These are phyloP conservation scores for Abramis brama DNA, from an alignment of 2,113 vertebrate genomes.

Conservation along the genomic window DNA sequence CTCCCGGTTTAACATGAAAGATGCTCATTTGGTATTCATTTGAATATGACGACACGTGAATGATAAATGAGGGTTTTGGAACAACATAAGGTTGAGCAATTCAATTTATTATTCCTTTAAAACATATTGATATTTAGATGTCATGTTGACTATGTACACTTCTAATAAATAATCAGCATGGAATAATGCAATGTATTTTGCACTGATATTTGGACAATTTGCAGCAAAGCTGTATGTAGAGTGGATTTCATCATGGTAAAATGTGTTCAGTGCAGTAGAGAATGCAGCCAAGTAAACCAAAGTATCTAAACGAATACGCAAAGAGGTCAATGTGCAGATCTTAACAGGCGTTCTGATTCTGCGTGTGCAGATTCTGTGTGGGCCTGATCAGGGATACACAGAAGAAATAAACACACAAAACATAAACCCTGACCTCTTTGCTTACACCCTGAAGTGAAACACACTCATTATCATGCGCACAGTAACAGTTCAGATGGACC, in stretches of 20 bases:
- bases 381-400: neutral
- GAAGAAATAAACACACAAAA: conserved; percentile 11
- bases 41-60: neutral
- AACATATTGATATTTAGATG: neutral
- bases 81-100: too few species aligned
- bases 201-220: neutral
- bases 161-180: neutral
- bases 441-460: conserved; percentile 14
- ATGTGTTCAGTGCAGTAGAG: neutral
- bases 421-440: conserved; percentile 18
- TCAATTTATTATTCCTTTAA: neutral
- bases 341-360: neutral
- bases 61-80: neutral
- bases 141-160: neutral
- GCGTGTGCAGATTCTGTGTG: neutral
- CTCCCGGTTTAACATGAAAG: neutral
- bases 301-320: neutral
- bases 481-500: conserved; percentile 46
- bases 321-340: neutral
- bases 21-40: neutral
- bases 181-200: neutral
- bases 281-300: neutral
- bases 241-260: neutral
- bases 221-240: neutral
- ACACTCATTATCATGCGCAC: conserved; percentile 47